Evolutionary conservation across 1,140 invertebrate genomes (phyloP).

Genomic region (Sarcophaga peregrina): DNA sequence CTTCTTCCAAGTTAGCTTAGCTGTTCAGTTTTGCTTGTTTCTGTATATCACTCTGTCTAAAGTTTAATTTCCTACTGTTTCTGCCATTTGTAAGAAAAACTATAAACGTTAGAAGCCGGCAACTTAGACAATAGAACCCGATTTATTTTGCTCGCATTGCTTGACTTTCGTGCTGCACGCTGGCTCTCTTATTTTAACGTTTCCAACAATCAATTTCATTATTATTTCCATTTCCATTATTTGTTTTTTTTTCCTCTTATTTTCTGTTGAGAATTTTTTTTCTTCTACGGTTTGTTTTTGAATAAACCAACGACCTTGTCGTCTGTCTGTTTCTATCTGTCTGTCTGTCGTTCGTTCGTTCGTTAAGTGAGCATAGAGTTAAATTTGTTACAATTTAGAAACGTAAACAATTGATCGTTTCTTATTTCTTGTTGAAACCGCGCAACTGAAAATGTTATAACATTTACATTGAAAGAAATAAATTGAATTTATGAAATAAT

Average conservation of each 20-base stretch:
- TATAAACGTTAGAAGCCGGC: background rate
- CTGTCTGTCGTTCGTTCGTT: background rate
- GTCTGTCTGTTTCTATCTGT: background rate
- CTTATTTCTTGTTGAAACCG: background rate
- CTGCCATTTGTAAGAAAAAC: background rate
- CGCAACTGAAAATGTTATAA: no score
- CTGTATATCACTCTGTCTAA: no score
- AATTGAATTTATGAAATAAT: no score
- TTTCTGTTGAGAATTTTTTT: background rate
- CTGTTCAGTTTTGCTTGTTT: no score
- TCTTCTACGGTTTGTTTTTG: background rate
- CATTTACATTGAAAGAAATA: no score
- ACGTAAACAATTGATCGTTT: conserved; percentile 6
- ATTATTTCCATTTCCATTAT: no score
- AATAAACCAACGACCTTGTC: background rate
- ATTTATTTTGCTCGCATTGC: background rate
- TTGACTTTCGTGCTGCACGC: background rate
- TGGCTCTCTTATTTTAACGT: background rate
- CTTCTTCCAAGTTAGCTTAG: background rate
- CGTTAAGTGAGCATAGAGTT: background rate
- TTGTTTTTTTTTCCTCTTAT: background rate
- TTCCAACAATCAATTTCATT: background rate
- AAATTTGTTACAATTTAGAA: background rate
- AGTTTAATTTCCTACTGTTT: no score
- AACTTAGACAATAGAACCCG: background rate